These are phyloP conservation scores for Pelobates fuscus DNA, from an alignment of 2,113 vertebrate genomes.

Conservation along the genomic window DNA sequence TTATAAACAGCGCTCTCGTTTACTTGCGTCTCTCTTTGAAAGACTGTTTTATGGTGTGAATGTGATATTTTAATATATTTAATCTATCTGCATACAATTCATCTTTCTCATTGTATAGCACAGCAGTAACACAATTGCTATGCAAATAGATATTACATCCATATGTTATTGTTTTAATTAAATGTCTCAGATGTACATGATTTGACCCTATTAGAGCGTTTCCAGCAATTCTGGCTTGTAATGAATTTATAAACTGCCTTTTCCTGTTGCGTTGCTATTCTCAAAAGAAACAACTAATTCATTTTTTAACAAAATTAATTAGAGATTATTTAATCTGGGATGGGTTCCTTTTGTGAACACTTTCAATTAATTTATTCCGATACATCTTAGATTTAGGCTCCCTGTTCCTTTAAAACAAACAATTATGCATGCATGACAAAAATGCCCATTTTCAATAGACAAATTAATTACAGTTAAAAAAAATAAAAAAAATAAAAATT, in stretches of 20 bases:
- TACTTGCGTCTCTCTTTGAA: too few relatives aligned
- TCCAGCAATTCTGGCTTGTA: constrained; percentile 14
- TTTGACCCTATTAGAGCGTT: constrained; percentile 21
- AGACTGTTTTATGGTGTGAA: too few relatives aligned
- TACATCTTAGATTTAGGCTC: not conserved
- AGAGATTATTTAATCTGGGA: constrained; percentile 25
- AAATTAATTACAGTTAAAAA: not conserved
- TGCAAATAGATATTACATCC: constrained; percentile 36
- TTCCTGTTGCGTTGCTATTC: constrained; percentile 36
- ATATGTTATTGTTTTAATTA: constrained; percentile 46
- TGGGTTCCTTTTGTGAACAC: not conserved
- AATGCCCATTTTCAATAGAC: not conserved
- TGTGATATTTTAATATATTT: constrained; percentile 5
- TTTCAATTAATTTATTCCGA: constrained; percentile 15
- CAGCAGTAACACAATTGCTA: constrained; percentile 35
- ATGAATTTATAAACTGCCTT: constrained; percentile 30
- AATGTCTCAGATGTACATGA: constrained; percentile 33
- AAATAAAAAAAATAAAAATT: too few relatives aligned
- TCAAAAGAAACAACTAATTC: constrained; percentile 34
- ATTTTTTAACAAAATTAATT: constrained; percentile 45
- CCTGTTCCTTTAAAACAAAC: constrained; percentile 10
- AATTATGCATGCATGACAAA: not conserved
- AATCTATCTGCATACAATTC: constrained; percentile 14
- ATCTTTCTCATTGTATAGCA: constrained; percentile 8
- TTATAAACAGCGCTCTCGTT: too few relatives aligned